A percentile compares a stretch with the other conserved stretches of the same genome.
Evolutionary conservation across 2,888 invertebrate species (phyloP).

Genomic region (Deilephila porcellus): DNA sequence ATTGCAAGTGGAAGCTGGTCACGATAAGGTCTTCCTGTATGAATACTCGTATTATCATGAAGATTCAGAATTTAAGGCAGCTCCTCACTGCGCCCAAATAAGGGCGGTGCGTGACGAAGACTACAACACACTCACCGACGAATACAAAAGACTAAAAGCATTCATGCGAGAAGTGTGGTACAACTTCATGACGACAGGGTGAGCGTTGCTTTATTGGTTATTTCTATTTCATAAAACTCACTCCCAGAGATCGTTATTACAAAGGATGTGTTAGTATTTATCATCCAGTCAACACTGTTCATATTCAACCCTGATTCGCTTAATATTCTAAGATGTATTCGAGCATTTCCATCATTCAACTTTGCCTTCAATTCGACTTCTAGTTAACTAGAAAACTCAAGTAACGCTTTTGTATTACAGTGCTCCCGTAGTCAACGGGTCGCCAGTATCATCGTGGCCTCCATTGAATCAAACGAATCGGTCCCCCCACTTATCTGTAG

Average conservation of each 20-base stretch:
- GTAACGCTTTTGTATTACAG: slow-evolving; percentile 18
- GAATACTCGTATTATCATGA: slow-evolving; percentile 48
- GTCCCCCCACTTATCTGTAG: slow-evolving; percentile 26
- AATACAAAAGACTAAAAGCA: slow-evolving; percentile 25
- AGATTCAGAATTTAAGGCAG: slow-evolving; percentile 35
- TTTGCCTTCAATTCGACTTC: not conserved
- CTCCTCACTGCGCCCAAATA: slow-evolving; percentile 50
- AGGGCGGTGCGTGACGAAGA: slow-evolving; percentile 37
- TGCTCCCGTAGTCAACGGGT: slow-evolving; percentile 8
- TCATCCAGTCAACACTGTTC: too few relatives aligned
- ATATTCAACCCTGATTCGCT: too few relatives aligned
- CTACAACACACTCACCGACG: not conserved
- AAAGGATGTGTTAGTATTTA: too few relatives aligned
- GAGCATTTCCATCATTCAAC: too few relatives aligned
- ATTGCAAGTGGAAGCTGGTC: slow-evolving; percentile 48
- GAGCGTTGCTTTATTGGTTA: not conserved
- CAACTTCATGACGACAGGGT: slow-evolving; percentile 29
- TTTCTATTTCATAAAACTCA: too few relatives aligned
- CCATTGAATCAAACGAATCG: slow-evolving; percentile 1
- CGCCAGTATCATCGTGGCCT: slow-evolving; percentile 28
- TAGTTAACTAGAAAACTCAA: not conserved
- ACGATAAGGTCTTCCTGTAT: slow-evolving; percentile 51
- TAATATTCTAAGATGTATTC: too few relatives aligned
- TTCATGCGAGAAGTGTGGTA: slow-evolving; percentile 16
- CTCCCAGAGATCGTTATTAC: too few relatives aligned